Evolutionary conservation across 1,140 invertebrate species (phyloP), one percentile per base, ranked within the genome.

Genomic region (Drosophila repletoides): DNA sequence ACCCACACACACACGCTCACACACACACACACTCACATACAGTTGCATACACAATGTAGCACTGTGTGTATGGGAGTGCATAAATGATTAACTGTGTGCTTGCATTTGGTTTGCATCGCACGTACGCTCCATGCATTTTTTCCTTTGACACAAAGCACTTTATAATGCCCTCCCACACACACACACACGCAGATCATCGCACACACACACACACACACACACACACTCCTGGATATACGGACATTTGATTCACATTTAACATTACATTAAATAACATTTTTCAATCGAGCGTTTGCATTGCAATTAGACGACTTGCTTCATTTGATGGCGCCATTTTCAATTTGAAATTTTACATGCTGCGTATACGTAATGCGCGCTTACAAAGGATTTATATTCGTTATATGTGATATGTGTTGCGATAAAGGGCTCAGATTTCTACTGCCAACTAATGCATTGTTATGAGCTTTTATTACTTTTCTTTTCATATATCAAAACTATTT

Each of bases 61-160:
- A n/a, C n/a, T 45, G n/a, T 53, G 40, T 63, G n/a, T 63, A 43
- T 56, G 31, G 15, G 40, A 29, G 65, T 69, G 70, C 51, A 72
- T 69, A 64, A 64, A 69, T 69, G 58, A 68, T 64, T 55, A 64
- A 69, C 58, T 55, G 65, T 59, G 59, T 63, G 65, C 58, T 55
- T 40, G 36, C 59, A 63, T 63, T 69, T 84, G 40, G 60, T 28
- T 66, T 70, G 48, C 70, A 59, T 58, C 34, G 72, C 79, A 83
- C 79, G 79, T 83, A 76, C 53, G 15, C 48, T 46, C 79, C 55
- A 84, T 83, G 77, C 70, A 84, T 79, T 79, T 79, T 70, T 74
- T 21, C 59, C 70, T 79, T 74, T 79, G 76, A 74, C 76, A 77
- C 69, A 84, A 77, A 84, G 79, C 70, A 74, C 79, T 83, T 84